Percentiles rank a stretch among this genome's conserved stretches.
Conservation (phyloP, 2,888 invertebrate species). For the Eulithis prunata region DNA sequence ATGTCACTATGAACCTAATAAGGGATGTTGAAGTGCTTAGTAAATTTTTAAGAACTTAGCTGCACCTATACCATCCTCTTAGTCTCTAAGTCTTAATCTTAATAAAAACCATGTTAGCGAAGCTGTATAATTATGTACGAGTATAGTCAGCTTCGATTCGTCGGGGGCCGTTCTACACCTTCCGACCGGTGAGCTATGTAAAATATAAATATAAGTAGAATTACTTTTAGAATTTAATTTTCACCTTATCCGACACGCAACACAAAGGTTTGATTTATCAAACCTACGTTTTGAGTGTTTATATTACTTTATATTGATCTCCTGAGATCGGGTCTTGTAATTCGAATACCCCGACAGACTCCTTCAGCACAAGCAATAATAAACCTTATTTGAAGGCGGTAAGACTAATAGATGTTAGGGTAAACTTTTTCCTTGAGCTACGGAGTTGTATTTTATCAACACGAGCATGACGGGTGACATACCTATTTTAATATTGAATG, state of each 20-base stretch:
- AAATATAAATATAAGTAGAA: no score
- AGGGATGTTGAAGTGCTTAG: no score
- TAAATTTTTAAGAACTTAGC: no score
- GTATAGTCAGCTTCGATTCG: no score
- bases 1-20: no score
- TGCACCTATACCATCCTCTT: no score
- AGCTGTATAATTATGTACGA: no score
- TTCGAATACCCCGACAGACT: constrained; percentile 58
- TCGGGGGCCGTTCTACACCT: no score
- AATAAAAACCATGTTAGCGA: no score
- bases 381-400: constrained; percentile 19
- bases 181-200: no score
- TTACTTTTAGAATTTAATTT: constrained; percentile 26
- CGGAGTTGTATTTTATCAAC: constrained; percentile 57
- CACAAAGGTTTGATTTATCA: constrained; percentile 53
- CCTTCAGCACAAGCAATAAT: constrained; percentile 24
- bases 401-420: constrained; percentile 25
- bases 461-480: constrained; percentile 52
- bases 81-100: no score
- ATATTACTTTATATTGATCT: constrained; percentile 68
- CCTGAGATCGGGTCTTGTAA: constrained; percentile 60
- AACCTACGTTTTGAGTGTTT: constrained; percentile 57
- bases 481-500: constrained; percentile 61
- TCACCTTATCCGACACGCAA: constrained; percentile 25
- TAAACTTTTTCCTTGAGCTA: constrained; percentile 32